Conservation (phyloP, 2,888 invertebrate species). For the Scrobipalpa costella region DNA sequence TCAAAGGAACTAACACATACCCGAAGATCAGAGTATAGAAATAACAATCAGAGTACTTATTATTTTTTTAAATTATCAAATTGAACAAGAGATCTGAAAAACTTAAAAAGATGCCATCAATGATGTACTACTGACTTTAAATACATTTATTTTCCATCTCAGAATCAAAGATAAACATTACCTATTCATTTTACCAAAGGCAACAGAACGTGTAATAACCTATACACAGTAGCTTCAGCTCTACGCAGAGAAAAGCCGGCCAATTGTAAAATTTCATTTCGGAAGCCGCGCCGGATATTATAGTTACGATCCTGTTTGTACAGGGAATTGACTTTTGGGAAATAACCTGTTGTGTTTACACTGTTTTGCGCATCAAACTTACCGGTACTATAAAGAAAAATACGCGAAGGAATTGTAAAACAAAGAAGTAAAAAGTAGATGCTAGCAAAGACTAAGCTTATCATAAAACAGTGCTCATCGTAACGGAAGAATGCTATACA, state of each 20-base stretch:
- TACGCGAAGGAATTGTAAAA: neutral
- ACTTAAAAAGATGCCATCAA: too few relatives aligned
- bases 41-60: too few relatives aligned
- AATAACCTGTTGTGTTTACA: neutral
- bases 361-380: neutral
- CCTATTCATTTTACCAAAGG: neutral
- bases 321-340: neutral
- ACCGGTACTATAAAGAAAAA: neutral
- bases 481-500: too few relatives aligned
- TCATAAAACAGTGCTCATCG: too few relatives aligned
- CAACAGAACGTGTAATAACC: neutral
- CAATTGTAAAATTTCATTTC: constrained; percentile 23
- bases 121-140: too few relatives aligned
- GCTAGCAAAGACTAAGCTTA: too few relatives aligned
- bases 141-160: neutral
- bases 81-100: too few relatives aligned
- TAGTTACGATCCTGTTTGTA: constrained; percentile 1
- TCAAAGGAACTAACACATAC: too few relatives aligned
- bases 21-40: too few relatives aligned
- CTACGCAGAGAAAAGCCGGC: constrained; percentile 8
- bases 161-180: neutral
- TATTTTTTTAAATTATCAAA: too few relatives aligned
- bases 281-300: constrained; percentile 8
- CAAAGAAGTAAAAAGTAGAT: neutral
- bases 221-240: neutral